Evolutionary conservation across 1,140 invertebrate species (phyloP), one percentile per base, ranked within the genome.

Genomic region (Chrysomallon squamiferum): DNA sequence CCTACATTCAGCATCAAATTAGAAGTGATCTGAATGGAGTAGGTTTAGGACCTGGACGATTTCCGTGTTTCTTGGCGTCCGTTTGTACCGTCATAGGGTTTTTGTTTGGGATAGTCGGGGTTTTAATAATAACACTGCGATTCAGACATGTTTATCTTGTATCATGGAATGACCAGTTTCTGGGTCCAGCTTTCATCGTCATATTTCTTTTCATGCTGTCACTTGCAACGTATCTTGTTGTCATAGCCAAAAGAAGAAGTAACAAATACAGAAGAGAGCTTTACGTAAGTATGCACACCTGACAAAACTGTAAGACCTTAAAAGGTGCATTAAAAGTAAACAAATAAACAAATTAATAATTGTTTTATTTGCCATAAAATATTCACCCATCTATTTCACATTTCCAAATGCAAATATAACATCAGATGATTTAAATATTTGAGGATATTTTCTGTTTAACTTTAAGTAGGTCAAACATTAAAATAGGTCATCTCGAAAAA

Each of bases 111-210:
- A 59, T 79, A 6, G 65, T 77, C 15, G 80, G 80, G 20, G 66
- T 78, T 38, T 52, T 81, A 29, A 58, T 82, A 18, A 69, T 82
- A 2, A 70, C 72, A 22, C 65, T 82, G 11, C 69, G 80, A 30
- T 71, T 72, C 62, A 60, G 74, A 20, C 77, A 81, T 74, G 77
- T 82, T 5, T 82, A 82, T 68, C 73, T 82, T 20, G 69, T 75
- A 49, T 69, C 71, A 29, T 80, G 77, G 75, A 62, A 75, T 20
- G 70, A 69, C 38, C 76, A 79, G 61, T 82, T 82, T 62, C 38
- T 80, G 1, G 80, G 80, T 15, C 80, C 80, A 27, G 72, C 74
- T 27, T 82, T 82, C 63, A 65, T 82, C 64, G 70, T 78, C 9
- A n/a, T 78, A 15, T 78, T 77, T 38, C 52, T 82, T 15, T 27